Base-by-base conservation (phyloP, 2,113 vertebrate genomes). In the Synodontis membranacea region DNA sequence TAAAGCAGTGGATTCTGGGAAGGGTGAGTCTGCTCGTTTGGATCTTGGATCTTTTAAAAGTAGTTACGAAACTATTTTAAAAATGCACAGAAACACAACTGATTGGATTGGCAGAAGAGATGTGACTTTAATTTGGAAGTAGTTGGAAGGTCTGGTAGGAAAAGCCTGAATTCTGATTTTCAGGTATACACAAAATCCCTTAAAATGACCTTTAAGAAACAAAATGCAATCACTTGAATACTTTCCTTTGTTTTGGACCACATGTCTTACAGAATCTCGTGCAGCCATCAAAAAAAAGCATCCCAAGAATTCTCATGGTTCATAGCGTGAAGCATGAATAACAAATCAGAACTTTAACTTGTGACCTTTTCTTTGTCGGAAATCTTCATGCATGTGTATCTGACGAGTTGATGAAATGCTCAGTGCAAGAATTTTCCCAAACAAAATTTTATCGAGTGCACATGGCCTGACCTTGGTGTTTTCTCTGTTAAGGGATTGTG, bases 391-490 rank as follows among this genome's bases (percentile, higher is more conserved):
- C 19, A 46, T 74, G 17, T 70, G 39, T 23, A 42, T 23, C 68
- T 21, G 42, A 74, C 28, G 14, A 76, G 46, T 50, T 19, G 12
- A 78, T 78, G 28, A 54, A 21, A 79, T 34, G 5, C 48, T 19
- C 6, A 52, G 1, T 34, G 10, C 0, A 28, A 52, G 1, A 80
- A 80, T 25, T 2, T 58, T 64, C 25, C 9, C 5, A 12, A 48
- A 6, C 14, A n/a, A 17, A 7, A 42, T 60, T 42, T 60, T 76
- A 76, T 66, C 42, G 62, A 81, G 50, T 87, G 58, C 85, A 89
- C 88, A 92, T 76, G 39, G 74, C 85, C 48, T 52, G 90, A 76
- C 86, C 52, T 48, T 82, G 80, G 42, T 80, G 83, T 42, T 7
- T 21, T 56, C 9, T 39, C 12, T 64, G 66, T 5, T 68, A 74